Conservation (phyloP, 2,113 vertebrate species). For the Sebastes fasciatus region DNA sequence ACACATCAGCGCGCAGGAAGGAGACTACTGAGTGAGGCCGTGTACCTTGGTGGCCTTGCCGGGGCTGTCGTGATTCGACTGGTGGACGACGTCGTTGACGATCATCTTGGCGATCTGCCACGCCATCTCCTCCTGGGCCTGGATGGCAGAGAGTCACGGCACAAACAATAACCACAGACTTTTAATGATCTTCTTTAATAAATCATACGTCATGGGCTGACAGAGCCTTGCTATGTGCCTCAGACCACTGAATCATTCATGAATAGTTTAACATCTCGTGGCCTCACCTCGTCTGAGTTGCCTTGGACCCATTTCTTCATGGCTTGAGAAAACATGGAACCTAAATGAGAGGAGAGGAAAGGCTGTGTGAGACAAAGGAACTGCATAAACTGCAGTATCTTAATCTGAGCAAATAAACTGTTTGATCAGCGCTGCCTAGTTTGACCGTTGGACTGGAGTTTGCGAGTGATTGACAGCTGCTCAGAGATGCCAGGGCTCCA, state of each 20-base stretch:
- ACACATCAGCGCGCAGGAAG: neutral
- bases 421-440: too few relatives aligned
- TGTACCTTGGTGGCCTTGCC: constrained; percentile 89
- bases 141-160: neutral
- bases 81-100: constrained; percentile 96
- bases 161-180: constrained; percentile 3
- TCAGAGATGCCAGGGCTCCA: too few relatives aligned
- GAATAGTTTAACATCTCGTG: constrained; percentile 4
- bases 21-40: neutral
- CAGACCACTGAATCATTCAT: constrained; percentile 17
- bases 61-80: constrained; percentile 89
- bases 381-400: neutral
- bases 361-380: neutral
- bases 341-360: constrained; percentile 40
- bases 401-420: neutral
- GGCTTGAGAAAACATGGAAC: constrained; percentile 82
- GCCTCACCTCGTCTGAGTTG: constrained; percentile 77
- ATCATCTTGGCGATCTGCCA: constrained; percentile 99
- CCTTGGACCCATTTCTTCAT: constrained; percentile 84
- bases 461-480: too few relatives aligned
- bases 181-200: neutral
- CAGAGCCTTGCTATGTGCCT: neutral
- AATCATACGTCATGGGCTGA: constrained; percentile 7
- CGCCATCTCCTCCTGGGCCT: constrained; percentile 99
- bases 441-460: too few relatives aligned